A percentile compares a stretch with the other conserved stretches of the same genome.
These are phyloP conservation scores for Rhinella marina DNA, from an alignment of 2,797 vertebrate species.

Conservation along the genomic window DNA sequence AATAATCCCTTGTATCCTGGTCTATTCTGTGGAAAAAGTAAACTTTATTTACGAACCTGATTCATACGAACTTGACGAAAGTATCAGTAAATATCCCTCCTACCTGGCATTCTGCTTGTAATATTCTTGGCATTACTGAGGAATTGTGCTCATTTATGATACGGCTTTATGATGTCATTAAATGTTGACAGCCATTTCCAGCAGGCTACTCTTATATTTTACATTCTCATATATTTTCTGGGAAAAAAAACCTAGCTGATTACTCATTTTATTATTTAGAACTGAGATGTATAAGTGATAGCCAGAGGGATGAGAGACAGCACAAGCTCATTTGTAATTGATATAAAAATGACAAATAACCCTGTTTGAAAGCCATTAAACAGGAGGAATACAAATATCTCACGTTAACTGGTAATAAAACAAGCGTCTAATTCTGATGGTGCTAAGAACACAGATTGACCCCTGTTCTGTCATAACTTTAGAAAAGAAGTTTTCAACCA, in stretches of 20 bases:
- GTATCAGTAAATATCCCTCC: not conserved
- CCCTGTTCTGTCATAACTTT: not conserved
- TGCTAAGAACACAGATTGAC: not conserved
- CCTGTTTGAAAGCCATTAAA: constrained; percentile 20
- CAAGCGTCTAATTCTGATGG: not conserved
- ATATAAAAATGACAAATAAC: constrained; percentile 41
- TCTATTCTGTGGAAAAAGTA: too few relatives aligned
- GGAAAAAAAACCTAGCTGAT: constrained; percentile 11
- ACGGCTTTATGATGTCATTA: constrained; percentile 45
- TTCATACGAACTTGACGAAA: too few relatives aligned
- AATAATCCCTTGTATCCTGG: too few relatives aligned
- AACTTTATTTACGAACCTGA: too few relatives aligned
- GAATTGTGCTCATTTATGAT: constrained; percentile 36
- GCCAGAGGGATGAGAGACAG: not conserved
- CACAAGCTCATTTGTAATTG: constrained; percentile 1
- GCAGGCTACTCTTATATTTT: not conserved
- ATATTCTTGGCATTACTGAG: constrained; percentile 16
- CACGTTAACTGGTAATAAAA: constrained; percentile 24
- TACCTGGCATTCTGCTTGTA: not conserved
- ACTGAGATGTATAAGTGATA: constrained; percentile 12
- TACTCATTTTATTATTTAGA: constrained; percentile 31
- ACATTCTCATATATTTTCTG: constrained; percentile 4
- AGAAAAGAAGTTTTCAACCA: not conserved
- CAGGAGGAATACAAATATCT: constrained; percentile 24
- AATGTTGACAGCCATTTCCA: constrained; percentile 62